These are phyloP conservation scores for Isichthys henryi DNA, from an alignment of 2,113 vertebrate species.

Conservation along the genomic window DNA sequence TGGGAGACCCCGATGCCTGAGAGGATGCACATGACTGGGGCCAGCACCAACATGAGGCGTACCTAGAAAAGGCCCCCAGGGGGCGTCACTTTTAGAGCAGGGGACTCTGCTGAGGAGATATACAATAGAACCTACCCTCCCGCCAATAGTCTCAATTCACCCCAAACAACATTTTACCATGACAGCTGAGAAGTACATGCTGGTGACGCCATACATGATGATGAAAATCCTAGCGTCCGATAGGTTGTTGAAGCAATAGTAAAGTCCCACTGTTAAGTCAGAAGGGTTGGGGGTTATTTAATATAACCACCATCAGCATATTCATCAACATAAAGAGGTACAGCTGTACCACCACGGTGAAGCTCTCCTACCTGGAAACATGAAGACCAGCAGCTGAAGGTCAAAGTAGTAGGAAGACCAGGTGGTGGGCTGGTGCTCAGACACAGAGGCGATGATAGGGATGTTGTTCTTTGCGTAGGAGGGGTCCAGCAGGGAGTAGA, in stretches of 20 bases:
- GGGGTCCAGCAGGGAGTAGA: conserved; percentile 94
- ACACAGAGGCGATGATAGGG: conserved; percentile 95
- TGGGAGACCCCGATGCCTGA: conserved; percentile 95
- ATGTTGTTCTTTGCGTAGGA: conserved; percentile 99
- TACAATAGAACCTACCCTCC: background rate
- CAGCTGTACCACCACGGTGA: background rate
- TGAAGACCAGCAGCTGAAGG: conserved; percentile 96
- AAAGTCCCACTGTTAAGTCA: conserved; percentile 78
- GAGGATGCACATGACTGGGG: conserved; percentile 97
- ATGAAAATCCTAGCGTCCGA: conserved; percentile 96
- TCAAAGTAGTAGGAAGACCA: conserved; percentile 99
- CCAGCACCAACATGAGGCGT: conserved; percentile 93
- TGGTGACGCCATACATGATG: conserved; percentile 99
- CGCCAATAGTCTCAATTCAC: background rate
- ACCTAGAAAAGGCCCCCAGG: conserved; percentile 59
- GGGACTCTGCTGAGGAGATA: background rate
- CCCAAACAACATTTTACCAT: conserved; percentile 69
- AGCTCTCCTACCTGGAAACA: conserved; percentile 81
- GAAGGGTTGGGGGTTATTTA: background rate
- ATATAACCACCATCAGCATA: background rate
- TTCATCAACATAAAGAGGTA: background rate
- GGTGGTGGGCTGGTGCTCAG: conserved; percentile 96
- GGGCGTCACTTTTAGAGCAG: background rate
- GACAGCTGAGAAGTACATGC: conserved; percentile 99
- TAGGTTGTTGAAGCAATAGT: conserved; percentile 97